Conservation (phyloP, 2,888 invertebrate genomes). For the Deroplatys truncata region DNA sequence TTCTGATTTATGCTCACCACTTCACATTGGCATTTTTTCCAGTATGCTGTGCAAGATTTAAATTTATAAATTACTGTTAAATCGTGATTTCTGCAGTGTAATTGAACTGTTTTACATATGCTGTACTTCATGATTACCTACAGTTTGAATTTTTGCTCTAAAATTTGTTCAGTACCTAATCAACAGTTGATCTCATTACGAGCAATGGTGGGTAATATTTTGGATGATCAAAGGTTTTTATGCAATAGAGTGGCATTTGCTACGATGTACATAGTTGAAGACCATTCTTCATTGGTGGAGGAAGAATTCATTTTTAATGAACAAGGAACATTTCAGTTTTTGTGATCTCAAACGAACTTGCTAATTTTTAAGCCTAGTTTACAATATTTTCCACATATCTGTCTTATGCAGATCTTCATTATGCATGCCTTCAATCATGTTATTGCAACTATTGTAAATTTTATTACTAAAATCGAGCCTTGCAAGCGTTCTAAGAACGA, state of each 20-base stretch:
- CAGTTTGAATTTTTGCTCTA: not conserved
- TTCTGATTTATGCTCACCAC: not conserved
- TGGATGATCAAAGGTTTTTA: not conserved
- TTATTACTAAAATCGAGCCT: not conserved
- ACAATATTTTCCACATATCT: constrained; percentile 13
- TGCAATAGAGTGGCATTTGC: not conserved
- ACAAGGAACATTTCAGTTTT: not conserved
- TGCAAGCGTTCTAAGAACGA: not conserved
- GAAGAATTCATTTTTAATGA: not conserved
- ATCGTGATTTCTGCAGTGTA: not conserved
- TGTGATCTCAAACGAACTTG: not conserved
- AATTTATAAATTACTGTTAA: not conserved
- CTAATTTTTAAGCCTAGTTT: not conserved
- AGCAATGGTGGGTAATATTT: not conserved
- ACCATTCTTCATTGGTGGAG: not conserved
- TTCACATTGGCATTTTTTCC: not conserved
- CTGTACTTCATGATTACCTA: not conserved
- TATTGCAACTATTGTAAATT: constrained; percentile 13
- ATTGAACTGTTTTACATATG: not conserved
- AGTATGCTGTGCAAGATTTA: not conserved
- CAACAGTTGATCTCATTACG: not conserved
- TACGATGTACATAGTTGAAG: not conserved
- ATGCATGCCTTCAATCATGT: constrained; percentile 12
- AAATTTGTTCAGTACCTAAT: not conserved
- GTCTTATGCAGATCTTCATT: not conserved